Conservation (phyloP, 2,113 vertebrate species). For the Brachirus orientalis region DNA sequence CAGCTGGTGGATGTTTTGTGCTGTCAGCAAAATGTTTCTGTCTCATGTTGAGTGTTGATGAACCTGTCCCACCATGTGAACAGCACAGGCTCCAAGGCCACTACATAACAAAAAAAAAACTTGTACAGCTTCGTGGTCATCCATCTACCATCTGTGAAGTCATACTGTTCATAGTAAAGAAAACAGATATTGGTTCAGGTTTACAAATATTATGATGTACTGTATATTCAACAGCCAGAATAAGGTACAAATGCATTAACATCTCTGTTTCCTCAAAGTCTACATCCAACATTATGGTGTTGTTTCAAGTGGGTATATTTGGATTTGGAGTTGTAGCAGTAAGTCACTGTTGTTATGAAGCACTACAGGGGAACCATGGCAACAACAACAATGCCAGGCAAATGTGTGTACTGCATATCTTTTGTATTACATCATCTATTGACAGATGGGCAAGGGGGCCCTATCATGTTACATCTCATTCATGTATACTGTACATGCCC, state of each 20-base stretch:
- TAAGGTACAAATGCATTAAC: background rate
- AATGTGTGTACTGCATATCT: constrained; percentile 5
- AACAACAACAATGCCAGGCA: constrained; percentile 17
- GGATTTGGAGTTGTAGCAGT: background rate
- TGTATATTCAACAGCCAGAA: too few relatives aligned
- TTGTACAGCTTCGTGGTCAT: too few relatives aligned
- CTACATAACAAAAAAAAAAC: too few relatives aligned
- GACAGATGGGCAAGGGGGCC: too few relatives aligned
- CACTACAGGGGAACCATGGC: constrained; percentile 7
- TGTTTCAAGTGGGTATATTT: background rate
- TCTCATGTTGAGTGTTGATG: constrained; percentile 32
- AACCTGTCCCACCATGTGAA: background rate
- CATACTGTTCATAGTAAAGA: too few relatives aligned
- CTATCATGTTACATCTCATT: too few relatives aligned
- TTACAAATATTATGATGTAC: too few relatives aligned
- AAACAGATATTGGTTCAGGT: too few relatives aligned
- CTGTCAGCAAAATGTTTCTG: constrained; percentile 49
- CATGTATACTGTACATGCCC: too few relatives aligned
- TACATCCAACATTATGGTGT: background rate
- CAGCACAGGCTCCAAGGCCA: background rate
- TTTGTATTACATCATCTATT: background rate
- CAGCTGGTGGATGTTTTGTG: constrained; percentile 44
- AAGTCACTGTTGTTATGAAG: constrained; percentile 5
- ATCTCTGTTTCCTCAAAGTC: constrained; percentile 3
- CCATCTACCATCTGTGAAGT: background rate